These are phyloP conservation scores for Drosophila novamexicana DNA, from an alignment of 1,140 invertebrate genomes.

Conservation along the genomic window DNA sequence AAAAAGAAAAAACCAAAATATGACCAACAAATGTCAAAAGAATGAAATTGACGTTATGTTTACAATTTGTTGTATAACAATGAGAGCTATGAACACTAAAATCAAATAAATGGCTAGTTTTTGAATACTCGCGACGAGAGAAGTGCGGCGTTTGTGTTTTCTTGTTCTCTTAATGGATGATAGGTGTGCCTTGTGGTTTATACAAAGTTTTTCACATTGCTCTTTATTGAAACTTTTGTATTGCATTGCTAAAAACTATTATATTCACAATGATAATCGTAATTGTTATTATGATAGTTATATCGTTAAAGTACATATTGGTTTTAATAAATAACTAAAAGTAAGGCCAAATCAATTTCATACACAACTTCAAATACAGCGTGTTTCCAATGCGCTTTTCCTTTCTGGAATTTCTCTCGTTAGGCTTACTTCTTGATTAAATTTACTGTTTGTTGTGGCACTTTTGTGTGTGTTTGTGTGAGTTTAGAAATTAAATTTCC, in stretches of 20 bases:
- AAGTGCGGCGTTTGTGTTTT: conserved; percentile 37
- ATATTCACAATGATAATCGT: conserved; percentile 49
- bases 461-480: conserved; percentile 43
- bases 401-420: conserved; percentile 12
- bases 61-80: conserved; percentile 61
- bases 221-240: conserved; percentile 66
- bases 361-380: conserved; percentile 18
- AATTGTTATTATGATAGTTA: conserved; percentile 63
- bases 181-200: conserved; percentile 29
- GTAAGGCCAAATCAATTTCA: conserved; percentile 71
- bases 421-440: conserved; percentile 19
- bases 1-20: conserved; percentile 13
- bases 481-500: conserved; percentile 48
- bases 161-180: not conserved
- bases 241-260: conserved; percentile 64
- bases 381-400: conserved; percentile 25
- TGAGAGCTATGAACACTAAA: conserved; percentile 33
- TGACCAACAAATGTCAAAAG: conserved; percentile 54
- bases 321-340: conserved; percentile 77
- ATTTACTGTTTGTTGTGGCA: conserved; percentile 46
- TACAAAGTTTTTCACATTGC: conserved; percentile 40
- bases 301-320: conserved; percentile 37
- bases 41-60: conserved; percentile 23
- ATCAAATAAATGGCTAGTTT: conserved; percentile 76
- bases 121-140: conserved; percentile 76